phyloP scores from a whole-genome alignment of 2,113 vertebrate genomes.

The Tragelaphus imberbis region DNA sequence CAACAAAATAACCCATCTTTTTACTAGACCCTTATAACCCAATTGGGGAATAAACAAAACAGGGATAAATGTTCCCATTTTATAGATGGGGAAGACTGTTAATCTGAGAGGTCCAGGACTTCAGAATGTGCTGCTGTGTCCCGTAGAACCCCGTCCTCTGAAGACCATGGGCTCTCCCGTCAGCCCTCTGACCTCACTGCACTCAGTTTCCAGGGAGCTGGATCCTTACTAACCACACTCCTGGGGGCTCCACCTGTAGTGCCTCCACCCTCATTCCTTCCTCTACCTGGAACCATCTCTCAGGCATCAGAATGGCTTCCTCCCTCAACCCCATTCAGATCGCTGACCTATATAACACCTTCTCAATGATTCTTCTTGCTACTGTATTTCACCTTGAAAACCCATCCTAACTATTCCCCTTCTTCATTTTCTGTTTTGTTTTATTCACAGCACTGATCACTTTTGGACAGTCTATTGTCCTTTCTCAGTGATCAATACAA shows the following conservation, averaged over 20 bases:
- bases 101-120: too few relatives aligned
- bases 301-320: neutral
- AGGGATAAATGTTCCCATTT: neutral
- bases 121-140: neutral
- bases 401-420: rapidly evolving
- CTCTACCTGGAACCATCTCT: neutral
- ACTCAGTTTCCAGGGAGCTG: neutral
- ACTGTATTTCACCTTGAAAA: neutral
- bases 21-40: neutral
- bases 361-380: neutral
- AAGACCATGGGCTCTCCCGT: neutral
- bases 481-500: neutral
- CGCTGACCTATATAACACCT: neutral
- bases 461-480: neutral
- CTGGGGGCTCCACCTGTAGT: rapidly evolving
- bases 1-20: neutral
- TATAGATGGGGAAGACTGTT: neutral
- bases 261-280: neutral
- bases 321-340: neutral
- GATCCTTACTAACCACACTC: neutral
- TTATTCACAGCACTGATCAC: neutral
- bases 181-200: neutral
- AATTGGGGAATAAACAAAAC: neutral
- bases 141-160: neutral
- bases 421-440: neutral